Evolutionary conservation across 2,797 vertebrate genomes (phyloP), one percentile per base, ranked within the genome.

Genomic region (Lacerta bilineata): DNA sequence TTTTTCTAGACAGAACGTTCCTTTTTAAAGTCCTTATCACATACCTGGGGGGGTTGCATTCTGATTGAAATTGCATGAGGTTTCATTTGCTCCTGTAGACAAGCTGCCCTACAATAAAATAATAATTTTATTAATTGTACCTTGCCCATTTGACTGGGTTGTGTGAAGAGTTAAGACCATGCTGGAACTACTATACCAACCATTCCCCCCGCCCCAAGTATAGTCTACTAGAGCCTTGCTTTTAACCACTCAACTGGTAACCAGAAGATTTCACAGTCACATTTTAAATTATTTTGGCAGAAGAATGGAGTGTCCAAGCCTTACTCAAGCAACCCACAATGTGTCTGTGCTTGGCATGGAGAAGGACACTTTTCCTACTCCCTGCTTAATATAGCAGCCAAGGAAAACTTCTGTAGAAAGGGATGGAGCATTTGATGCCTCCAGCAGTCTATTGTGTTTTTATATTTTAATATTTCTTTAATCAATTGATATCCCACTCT

Each of bases 11-110:
- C 20, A 72, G 41, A 74, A 39, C 1, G 10, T 64, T 4, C 2
- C 6, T 55, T 59, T 72, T 29, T 36, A 50, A 66, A 59, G 23
- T 80, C 2, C 4, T 89, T 76, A 29, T 46, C 11, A 81, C 84
- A 76, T 89, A 89, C 88, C 88, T 81, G 59, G 18, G 23, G 29
- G 27, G 8, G 55, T 81, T 80, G 50, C 20, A 80, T 27, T 75
- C n/a, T 75, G 83, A 55, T 41, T 66, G 41, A 89, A 76, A 64
- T 11, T 50, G 59, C 7, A 46, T 25, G 79, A 50, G 4, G 71
- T 50, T 82, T 89, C 88, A 86, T n/a, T 89, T 50, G 72, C 27
- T 77, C 79, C 74, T 76, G 43, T 64, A 76, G 84, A n/a, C 25
- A 80, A 64, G 11, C 8, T 81, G 11, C 84, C 71, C 88, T 89